Base-by-base conservation (phyloP, 2,797 vertebrate species). In the Eleutherodactylus coqui region DNA sequence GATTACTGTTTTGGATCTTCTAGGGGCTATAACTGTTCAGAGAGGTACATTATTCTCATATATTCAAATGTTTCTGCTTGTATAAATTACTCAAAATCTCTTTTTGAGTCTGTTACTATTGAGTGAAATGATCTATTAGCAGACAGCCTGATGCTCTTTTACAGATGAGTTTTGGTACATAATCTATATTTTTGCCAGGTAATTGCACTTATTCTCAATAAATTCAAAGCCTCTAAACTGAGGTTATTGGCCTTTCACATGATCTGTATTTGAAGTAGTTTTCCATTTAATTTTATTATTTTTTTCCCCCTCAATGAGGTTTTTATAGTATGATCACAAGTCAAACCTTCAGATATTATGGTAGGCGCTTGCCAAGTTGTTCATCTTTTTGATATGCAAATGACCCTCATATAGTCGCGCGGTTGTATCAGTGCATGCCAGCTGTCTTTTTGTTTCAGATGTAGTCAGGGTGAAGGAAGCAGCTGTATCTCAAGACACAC, bases 351-450 rank as follows among this genome's bases (percentile, higher is more conserved):
- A 77, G 75, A 77, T 77, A 38, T 77, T 55, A n/a, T 38, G 36
- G 51, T 5, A 77, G 21, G 6, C 6, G 36, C 51, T 60, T 78
- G 76, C 76, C 76, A 78, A 78, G 34, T 78, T 78, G 34, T 58
- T 78, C 55, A 78, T 78, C 29, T 41, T 78, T 78, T 78, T 78
- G 51, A 78, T 78, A 78, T 78, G 76, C 53, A 78, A 78, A 78
- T 78, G 76, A 27, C 76, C 55, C 51, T 78, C 24, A 41, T 78
- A 58, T 78, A 78, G 34, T 58, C 29, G 29, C 27, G n/a, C 34
- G 55, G 51, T 58, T 78, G 51, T 78, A 36, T 27, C 32, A 41
- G 21, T 41, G 53, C 21, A 4, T 60, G 76, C 76, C 76, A 78
- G 76, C 76, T 78, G 76, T 38, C 76, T 78, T 78, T 78, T 78